These are phyloP conservation scores for Chelonoidis abingdonii DNA, from an alignment of 2,113 vertebrate genomes.

Conservation along the genomic window DNA sequence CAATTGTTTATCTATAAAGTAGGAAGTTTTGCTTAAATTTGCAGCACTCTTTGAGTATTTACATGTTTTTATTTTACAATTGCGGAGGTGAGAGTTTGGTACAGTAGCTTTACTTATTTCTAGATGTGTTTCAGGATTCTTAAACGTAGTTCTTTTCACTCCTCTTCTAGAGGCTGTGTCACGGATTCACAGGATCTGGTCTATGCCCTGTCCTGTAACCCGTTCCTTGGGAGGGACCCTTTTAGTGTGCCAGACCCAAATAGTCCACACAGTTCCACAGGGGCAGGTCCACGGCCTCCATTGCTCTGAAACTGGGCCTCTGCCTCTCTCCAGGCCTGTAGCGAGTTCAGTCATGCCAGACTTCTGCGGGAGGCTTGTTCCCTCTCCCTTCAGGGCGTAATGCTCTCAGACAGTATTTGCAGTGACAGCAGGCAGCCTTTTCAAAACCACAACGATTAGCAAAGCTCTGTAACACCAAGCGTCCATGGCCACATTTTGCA, in stretches of 20 bases:
- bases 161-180: not conserved
- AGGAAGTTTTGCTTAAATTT: not conserved
- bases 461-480: no score
- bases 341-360: no score
- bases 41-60: not conserved
- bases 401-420: no score
- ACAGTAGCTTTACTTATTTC: not conserved
- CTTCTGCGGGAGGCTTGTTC: no score
- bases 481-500: no score
- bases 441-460: no score
- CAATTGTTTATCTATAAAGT: not conserved
- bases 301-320: not conserved
- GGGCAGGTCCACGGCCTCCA: not conserved
- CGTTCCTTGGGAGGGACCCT: not conserved
- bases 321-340: no score
- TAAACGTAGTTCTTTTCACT: not conserved
- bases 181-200: not conserved
- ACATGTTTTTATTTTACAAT: accelerated
- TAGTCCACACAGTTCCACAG: not conserved
- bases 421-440: no score
- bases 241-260: not conserved
- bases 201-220: not conserved
- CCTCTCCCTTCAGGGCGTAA: no score
- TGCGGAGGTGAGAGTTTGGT: accelerated
- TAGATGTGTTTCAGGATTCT: not conserved